These are phyloP conservation scores for Odontomyia ornata DNA, from an alignment of 2,888 invertebrate genomes.

Conservation along the genomic window DNA sequence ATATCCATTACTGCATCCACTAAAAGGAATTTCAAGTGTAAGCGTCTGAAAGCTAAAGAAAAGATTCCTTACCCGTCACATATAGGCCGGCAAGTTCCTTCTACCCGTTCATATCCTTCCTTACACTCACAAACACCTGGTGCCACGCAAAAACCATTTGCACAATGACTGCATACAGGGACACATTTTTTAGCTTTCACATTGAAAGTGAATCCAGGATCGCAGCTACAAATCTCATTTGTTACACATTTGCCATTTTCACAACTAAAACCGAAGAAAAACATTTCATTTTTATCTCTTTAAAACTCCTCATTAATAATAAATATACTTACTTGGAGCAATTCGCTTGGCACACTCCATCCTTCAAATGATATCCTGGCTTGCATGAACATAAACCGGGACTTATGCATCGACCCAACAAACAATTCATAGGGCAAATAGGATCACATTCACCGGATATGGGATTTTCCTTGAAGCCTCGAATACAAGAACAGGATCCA, in stretches of 20 bases:
- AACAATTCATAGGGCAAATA: conserved; percentile 60
- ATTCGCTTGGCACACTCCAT: conserved; percentile 34
- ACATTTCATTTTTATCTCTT: too few relatives aligned
- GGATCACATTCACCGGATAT: conserved; percentile 59
- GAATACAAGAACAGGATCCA: conserved; percentile 56
- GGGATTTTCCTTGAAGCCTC: conserved; percentile 56
- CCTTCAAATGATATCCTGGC: conserved; percentile 63
- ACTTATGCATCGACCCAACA: conserved; percentile 76
- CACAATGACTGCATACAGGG: conserved; percentile 57
- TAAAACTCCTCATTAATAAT: background rate
- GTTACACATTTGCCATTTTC: conserved; percentile 58
- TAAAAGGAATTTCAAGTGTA: conserved; percentile 10
- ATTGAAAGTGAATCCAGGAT: conserved; percentile 51
- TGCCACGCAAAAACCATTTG: conserved; percentile 56
- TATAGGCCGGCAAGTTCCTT: background rate
- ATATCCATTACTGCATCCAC: conserved; percentile 57
- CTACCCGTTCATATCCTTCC: conserved; percentile 48
- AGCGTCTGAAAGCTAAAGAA: background rate
- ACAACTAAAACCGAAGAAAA: conserved; percentile 55
- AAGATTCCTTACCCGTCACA: conserved; percentile 50
- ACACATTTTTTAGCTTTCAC: conserved; percentile 53
- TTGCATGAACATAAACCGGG: conserved; percentile 70
- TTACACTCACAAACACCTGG: conserved; percentile 57
- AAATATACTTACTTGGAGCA: conserved; percentile 16
- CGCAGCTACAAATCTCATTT: conserved; percentile 54